These are phyloP conservation scores for Anaspis maculata DNA, from an alignment of 2,888 invertebrate species.

Conservation along the genomic window DNA sequence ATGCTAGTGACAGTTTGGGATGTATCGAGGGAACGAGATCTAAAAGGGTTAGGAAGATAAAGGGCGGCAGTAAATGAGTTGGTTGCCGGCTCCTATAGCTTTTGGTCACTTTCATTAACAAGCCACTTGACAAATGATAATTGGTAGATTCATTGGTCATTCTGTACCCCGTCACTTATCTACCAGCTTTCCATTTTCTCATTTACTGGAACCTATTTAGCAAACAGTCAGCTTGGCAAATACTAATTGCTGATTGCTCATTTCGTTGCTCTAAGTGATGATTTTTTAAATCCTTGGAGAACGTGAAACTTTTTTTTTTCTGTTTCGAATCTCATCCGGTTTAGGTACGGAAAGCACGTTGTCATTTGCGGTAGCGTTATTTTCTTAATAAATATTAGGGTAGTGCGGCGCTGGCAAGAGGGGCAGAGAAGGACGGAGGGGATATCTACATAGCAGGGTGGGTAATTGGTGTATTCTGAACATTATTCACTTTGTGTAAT, in stretches of 20 bases:
- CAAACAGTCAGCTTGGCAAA: conserved; percentile 28
- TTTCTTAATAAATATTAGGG: conserved; percentile 18
- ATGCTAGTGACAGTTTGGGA: conserved; percentile 36
- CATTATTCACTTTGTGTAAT: conserved; percentile 43
- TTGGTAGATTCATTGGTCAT: conserved; percentile 43
- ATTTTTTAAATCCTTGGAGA: no score
- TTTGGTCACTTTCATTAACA: conserved; percentile 44
- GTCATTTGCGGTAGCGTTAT: conserved; percentile 18
- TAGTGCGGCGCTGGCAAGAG: conserved; percentile 11
- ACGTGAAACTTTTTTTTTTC: no score
- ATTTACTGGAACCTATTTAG: conserved; percentile 37
- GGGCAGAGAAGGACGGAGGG: conserved; percentile 3
- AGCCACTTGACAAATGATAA: conserved; percentile 45
- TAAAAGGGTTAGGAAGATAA: conserved; percentile 43
- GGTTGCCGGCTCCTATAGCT: conserved; percentile 38
- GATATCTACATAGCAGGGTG: conserved; percentile 20
- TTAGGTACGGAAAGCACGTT: conserved; percentile 6
- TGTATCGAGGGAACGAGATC: conserved; percentile 29
- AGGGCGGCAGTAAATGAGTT: conserved; percentile 40
- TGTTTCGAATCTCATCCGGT: no score
- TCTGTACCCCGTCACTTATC: conserved; percentile 41
- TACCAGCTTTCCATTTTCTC: conserved; percentile 31
- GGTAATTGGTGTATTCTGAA: conserved; percentile 41
- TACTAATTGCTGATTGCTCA: conserved; percentile 35
- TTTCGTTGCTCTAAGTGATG: no score